phyloP scores from a whole-genome alignment of 2,797 vertebrate species.

The Cossypha niveicapilla region DNA sequence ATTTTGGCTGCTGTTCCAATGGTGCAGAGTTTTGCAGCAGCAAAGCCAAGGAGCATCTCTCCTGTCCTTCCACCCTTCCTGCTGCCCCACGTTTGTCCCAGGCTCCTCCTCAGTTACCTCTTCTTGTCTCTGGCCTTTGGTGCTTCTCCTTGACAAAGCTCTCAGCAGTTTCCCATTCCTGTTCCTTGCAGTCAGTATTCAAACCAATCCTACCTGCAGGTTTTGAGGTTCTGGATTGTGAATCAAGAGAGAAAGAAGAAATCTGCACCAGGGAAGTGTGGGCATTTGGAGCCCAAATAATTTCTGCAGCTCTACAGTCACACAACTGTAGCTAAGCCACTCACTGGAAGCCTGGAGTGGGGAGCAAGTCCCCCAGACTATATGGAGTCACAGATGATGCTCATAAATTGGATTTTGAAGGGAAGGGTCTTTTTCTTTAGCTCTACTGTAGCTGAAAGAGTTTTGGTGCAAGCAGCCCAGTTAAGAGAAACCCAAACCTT shows the following conservation, averaged over 20 bases:
- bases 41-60: neutral
- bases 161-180: neutral
- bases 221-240: neutral
- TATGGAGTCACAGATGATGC: neutral
- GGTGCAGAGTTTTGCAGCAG: neutral
- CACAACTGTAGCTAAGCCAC: neutral
- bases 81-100: accelerated
- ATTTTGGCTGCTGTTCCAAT: neutral
- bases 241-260: neutral
- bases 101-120: neutral
- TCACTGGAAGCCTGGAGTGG: neutral
- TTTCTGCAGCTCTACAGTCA: neutral
- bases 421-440: neutral
- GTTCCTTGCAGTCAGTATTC: neutral
- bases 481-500: neutral
- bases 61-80: neutral
- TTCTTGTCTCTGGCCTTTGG: neutral
- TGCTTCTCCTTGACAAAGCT: neutral
- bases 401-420: neutral
- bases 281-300: neutral
- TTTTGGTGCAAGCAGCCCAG: neutral
- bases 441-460: neutral
- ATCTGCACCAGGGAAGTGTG: neutral
- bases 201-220: neutral
- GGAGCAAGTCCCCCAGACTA: neutral